A percentile compares a stretch with the other conserved stretches of the same genome.
Evolutionary conservation across 92 coral and sea anemone species (phyloP).

Genomic region (Pocillopora meandrina): DNA sequence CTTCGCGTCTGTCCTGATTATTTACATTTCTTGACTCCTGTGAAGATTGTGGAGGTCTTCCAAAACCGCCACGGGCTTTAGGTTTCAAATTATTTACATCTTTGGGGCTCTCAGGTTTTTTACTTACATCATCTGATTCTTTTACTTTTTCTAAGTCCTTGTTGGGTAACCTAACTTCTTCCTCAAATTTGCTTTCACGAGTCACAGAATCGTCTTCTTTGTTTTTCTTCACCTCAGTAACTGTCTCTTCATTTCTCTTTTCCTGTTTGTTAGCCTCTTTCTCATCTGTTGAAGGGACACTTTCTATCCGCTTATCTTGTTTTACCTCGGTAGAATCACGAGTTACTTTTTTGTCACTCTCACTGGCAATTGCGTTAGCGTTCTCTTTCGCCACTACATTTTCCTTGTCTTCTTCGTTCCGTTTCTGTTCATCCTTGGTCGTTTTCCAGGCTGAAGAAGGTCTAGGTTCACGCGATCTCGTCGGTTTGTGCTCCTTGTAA

Average conservation of each 20-base stretch:
- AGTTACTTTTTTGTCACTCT: conserved; percentile 20
- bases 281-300: neutral
- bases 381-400: conserved; percentile 38
- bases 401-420: conserved; percentile 33
- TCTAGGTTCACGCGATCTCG: conserved; percentile 26
- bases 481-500: conserved; percentile 25
- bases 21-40: conserved; percentile 25
- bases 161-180: conserved; percentile 6
- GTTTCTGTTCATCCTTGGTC: conserved; percentile 15
- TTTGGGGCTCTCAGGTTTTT: conserved; percentile 38
- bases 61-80: conserved; percentile 68
- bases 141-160: conserved; percentile 17
- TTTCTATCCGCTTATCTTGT: conserved; percentile 1
- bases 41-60: conserved; percentile 45
- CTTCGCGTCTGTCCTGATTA: conserved; percentile 24
- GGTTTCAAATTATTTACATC: conserved; percentile 24
- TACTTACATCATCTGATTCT: conserved; percentile 30
- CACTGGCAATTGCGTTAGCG: neutral
- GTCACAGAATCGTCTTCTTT: neutral
- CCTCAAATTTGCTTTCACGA: conserved; percentile 12
- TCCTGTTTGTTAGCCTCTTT: neutral
- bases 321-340: neutral
- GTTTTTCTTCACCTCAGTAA: conserved; percentile 12
- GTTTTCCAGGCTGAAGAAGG: conserved; percentile 11
- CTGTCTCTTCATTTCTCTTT: neutral